These are phyloP conservation scores for Pyrocoelia pectoralis DNA, from an alignment of 2,888 invertebrate genomes.

Conservation along the genomic window DNA sequence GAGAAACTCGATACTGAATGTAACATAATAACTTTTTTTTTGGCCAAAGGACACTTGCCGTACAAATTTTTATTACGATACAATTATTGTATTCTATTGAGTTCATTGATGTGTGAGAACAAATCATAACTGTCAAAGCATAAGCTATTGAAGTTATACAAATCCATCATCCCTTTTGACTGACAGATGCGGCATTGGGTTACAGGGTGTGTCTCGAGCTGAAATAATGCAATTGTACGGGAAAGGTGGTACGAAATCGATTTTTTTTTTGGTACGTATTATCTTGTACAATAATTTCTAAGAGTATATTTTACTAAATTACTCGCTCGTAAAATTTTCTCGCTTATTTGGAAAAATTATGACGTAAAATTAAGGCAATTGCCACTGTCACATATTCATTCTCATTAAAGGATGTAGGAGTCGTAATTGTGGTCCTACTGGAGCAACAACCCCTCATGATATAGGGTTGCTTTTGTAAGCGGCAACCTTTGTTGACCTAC, in stretches of 20 bases:
- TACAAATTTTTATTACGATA: slow-evolving; percentile 19
- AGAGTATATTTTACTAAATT: background rate
- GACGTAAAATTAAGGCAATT: slow-evolving; percentile 20
- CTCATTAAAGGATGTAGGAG: slow-evolving; percentile 29
- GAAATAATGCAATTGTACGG: slow-evolving; percentile 18
- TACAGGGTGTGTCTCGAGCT: slow-evolving; percentile 16
- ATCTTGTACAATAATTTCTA: background rate
- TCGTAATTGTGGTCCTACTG: slow-evolving; percentile 27
- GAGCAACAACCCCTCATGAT: slow-evolving; percentile 20
- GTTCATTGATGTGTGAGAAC: slow-evolving; percentile 38
- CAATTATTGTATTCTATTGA: slow-evolving; percentile 21
- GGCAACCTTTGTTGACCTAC: slow-evolving; percentile 35
- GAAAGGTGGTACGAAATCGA: slow-evolving; percentile 16
- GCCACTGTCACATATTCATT: slow-evolving; percentile 29
- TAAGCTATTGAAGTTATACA: slow-evolving; percentile 36
- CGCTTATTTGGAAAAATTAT: background rate
- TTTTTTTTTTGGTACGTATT: slow-evolving; percentile 16
- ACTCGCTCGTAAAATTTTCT: background rate
- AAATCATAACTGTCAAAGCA: slow-evolving; percentile 45
- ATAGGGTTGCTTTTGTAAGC: slow-evolving; percentile 25
- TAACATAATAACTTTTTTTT: slow-evolving; percentile 18
- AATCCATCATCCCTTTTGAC: slow-evolving; percentile 17
- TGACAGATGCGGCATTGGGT: slow-evolving; percentile 32
- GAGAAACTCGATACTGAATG: slow-evolving; percentile 6
- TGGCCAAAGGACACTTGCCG: slow-evolving; percentile 18